phyloP scores from a whole-genome alignment of 2,888 invertebrate species.

The Tinea semifulvella region DNA sequence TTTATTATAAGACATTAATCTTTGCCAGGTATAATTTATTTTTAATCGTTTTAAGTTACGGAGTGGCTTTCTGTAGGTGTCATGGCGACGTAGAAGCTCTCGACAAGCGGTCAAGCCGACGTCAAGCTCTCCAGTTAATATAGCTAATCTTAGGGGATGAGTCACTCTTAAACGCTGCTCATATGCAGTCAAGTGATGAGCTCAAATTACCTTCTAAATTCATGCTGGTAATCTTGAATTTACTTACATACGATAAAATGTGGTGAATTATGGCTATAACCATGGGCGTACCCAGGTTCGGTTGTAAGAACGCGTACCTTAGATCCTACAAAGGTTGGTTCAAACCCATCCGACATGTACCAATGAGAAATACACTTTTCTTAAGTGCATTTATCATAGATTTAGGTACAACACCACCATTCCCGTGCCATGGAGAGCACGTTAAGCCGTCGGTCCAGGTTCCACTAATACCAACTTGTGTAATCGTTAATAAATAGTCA shows the following conservation, averaged over 20 bases:
- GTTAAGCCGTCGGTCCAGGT: too few relatives aligned
- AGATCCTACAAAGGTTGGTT: too few relatives aligned
- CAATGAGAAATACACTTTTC: neutral
- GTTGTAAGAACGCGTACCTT: too few relatives aligned
- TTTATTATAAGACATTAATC: too few relatives aligned
- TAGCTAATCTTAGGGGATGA: slow-evolving; percentile 26
- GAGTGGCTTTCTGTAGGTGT: slow-evolving; percentile 36
- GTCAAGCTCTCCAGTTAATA: slow-evolving; percentile 30
- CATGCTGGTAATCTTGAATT: neutral
- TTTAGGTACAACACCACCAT: too few relatives aligned
- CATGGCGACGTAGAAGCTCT: slow-evolving; percentile 41
- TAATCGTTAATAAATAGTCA: too few relatives aligned
- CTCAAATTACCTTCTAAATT: neutral
- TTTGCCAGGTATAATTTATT: too few relatives aligned
- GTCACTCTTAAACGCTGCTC: neutral
- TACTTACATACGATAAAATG: neutral
- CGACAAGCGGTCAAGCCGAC: slow-evolving; percentile 29
- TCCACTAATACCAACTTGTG: too few relatives aligned
- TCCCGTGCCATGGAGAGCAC: too few relatives aligned
- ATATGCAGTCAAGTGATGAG: neutral
- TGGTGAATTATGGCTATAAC: too few relatives aligned
- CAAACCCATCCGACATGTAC: too few relatives aligned
- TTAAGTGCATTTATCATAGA: neutral
- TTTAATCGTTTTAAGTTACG: slow-evolving; percentile 1
- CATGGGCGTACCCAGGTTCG: too few relatives aligned